These are phyloP conservation scores for Cephus rjabovi DNA, from an alignment of 2,888 invertebrate species.

Conservation along the genomic window DNA sequence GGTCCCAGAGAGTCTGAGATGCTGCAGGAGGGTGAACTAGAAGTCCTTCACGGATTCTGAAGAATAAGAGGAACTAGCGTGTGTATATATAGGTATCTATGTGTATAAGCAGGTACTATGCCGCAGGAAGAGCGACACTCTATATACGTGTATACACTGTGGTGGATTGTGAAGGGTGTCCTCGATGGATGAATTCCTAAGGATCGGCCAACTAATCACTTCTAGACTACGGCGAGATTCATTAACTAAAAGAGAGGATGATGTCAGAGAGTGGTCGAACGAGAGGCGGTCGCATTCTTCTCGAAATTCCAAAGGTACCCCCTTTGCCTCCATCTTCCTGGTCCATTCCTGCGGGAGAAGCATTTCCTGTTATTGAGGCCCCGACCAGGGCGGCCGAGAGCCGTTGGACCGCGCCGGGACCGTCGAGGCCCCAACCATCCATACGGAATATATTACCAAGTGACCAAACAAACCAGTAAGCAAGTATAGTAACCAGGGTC, in stretches of 20 bases:
- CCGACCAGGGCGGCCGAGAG: too few species aligned
- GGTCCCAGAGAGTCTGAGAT: neutral
- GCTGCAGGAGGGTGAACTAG: neutral
- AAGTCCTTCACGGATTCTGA: neutral
- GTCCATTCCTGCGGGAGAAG: conserved; percentile 44
- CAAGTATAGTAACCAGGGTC: too few species aligned
- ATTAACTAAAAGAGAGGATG: conserved; percentile 52
- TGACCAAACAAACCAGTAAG: too few species aligned
- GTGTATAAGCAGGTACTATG: too few species aligned
- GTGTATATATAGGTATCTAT: neutral
- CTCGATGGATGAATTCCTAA: neutral
- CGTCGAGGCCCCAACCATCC: too few species aligned
- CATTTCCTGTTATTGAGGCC: conserved; percentile 48
- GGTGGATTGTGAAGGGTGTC: too few species aligned
- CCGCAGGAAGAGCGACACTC: neutral
- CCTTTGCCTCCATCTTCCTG: conserved; percentile 8
- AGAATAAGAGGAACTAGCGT: neutral
- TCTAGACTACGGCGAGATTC: conserved; percentile 26
- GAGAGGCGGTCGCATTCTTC: conserved; percentile 50
- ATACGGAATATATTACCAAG: too few species aligned
- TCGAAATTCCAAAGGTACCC: conserved; percentile 39
- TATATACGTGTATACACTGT: too few species aligned
- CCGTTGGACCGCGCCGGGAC: too few species aligned
- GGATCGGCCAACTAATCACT: conserved; percentile 9
- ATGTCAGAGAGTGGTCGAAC: conserved; percentile 43